Evolutionary conservation across 2,797 vertebrate genomes (phyloP).

Genomic region (Erethizon dorsatum): DNA sequence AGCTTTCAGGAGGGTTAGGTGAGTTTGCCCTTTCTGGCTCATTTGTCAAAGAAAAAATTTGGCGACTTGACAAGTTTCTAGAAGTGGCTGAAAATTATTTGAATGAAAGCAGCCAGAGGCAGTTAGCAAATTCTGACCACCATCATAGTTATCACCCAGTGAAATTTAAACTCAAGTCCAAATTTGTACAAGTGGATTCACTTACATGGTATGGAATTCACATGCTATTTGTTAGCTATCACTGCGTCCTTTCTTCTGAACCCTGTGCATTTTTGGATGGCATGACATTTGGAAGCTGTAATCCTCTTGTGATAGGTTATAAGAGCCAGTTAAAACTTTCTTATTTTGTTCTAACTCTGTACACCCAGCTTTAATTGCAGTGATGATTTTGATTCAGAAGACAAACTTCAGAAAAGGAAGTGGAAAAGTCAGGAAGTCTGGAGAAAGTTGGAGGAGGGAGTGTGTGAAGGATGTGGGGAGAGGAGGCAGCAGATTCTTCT

Average conservation of each 20-base stretch:
- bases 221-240: constrained; percentile 74
- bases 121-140: constrained; percentile 81
- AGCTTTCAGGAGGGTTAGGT: not conserved
- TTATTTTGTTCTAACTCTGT: constrained; percentile 61
- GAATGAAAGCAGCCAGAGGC: constrained; percentile 75
- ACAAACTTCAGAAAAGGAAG: constrained; percentile 78
- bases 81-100: constrained; percentile 74
- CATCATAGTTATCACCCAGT: constrained; percentile 74
- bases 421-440: constrained; percentile 77
- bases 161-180: constrained; percentile 77
- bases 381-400: constrained; percentile 68
- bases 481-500: constrained; percentile 67
- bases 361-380: constrained; percentile 47
- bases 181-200: constrained; percentile 83
- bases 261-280: constrained; percentile 58
- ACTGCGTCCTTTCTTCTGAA: constrained; percentile 66
- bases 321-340: constrained; percentile 66
- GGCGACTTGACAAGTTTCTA: constrained; percentile 80
- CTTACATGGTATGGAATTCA: constrained; percentile 71
- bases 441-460: constrained; percentile 61
- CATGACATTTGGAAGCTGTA: constrained; percentile 69
- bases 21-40: constrained; percentile 66
- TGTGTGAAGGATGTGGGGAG: constrained; percentile 41
- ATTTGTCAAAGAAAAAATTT: constrained; percentile 72
- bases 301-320: constrained; percentile 65